phyloP scores from a whole-genome alignment of 2,888 invertebrate species.

The Tetragonisca angustula region DNA sequence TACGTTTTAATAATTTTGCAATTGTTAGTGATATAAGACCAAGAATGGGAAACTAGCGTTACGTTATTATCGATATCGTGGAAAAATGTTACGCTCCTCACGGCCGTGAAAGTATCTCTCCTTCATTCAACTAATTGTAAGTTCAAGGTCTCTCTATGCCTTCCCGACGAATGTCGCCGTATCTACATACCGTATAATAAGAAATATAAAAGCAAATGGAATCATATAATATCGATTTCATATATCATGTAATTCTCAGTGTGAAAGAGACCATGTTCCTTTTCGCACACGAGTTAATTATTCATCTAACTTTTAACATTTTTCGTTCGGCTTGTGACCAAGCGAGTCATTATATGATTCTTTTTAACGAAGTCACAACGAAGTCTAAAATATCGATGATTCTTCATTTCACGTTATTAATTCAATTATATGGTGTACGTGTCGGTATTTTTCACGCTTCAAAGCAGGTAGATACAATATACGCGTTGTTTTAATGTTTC shows the following conservation, averaged over 20 bases:
- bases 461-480: neutral
- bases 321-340: too few species aligned
- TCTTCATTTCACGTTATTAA: too few species aligned
- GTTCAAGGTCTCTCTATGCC: conserved; percentile 63
- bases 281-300: conserved; percentile 30
- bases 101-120: conserved; percentile 38
- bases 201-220: conserved; percentile 50
- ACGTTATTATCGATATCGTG: neutral
- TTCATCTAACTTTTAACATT: neutral
- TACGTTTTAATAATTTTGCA: neutral
- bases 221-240: conserved; percentile 49
- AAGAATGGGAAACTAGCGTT: neutral
- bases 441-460: neutral
- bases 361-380: neutral
- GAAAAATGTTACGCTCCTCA: neutral
- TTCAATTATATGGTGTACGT: too few species aligned
- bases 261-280: neutral
- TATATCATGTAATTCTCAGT: neutral
- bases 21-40: neutral
- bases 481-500: conserved; percentile 30
- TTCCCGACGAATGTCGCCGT: conserved; percentile 45
- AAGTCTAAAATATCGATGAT: too few species aligned
- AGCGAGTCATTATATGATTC: neutral
- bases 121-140: conserved; percentile 58
- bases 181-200: conserved; percentile 39